Evolutionary conservation across 2,113 vertebrate species (phyloP).

Genomic region (Gracilinanus agilis): DNA sequence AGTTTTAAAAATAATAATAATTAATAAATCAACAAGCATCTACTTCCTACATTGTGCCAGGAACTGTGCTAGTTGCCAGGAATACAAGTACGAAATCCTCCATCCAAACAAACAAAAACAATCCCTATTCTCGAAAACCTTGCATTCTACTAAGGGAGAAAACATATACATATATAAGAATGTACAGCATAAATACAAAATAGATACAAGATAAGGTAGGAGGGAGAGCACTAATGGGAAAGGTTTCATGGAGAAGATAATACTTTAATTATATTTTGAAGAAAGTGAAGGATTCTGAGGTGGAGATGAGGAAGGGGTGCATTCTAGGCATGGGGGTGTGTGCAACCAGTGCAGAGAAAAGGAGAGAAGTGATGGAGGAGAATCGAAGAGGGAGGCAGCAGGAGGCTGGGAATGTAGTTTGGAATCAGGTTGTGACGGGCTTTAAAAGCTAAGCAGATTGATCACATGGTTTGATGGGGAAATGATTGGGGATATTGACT

Average conservation of each 20-base stretch:
- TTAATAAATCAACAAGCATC: neutral
- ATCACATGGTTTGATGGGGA: no score
- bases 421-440: no score
- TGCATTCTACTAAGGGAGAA: neutral
- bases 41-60: neutral
- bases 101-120: neutral
- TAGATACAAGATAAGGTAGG: no score
- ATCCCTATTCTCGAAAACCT: neutral
- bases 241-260: neutral
- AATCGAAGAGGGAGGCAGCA: neutral
- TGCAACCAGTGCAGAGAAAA: neutral
- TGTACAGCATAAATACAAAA: neutral
- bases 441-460: no score
- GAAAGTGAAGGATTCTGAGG: neutral
- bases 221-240: no score
- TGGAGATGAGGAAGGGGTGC: no score
- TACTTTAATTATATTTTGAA: neutral
- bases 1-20: no score
- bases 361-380: neutral
- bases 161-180: neutral
- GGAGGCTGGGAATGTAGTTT: neutral
- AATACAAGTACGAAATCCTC: neutral
- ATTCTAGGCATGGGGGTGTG: neutral
- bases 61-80: neutral
- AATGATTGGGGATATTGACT: no score